phyloP scores from a whole-genome alignment of 2,797 vertebrate species.

The Catharus ustulatus region DNA sequence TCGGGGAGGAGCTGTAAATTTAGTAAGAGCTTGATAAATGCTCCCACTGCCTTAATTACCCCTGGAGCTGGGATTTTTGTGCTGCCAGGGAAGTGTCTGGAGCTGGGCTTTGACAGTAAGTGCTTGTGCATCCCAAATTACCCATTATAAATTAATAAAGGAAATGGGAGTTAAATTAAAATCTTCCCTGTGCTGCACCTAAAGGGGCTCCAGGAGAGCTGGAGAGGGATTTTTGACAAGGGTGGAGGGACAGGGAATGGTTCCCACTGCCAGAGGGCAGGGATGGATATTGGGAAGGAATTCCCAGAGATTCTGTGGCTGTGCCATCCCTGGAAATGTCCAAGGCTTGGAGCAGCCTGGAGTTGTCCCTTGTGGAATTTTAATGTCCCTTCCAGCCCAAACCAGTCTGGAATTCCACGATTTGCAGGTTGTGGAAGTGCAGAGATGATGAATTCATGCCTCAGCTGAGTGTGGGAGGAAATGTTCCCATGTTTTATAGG shows the following conservation, averaged over 20 bases:
- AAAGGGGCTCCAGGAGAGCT: background rate
- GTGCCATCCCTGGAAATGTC: background rate
- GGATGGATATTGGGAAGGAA: background rate
- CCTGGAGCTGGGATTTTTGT: background rate
- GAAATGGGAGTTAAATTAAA: background rate
- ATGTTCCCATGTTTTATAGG: background rate
- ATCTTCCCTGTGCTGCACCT: background rate
- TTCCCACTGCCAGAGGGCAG: background rate
- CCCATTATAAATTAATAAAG: conserved; percentile 21
- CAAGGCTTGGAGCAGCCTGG: rapidly evolving
- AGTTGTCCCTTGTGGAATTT: background rate
- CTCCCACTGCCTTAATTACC: background rate
- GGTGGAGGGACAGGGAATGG: background rate
- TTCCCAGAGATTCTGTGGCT: background rate
- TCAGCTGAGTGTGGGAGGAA: background rate
- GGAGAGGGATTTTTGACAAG: background rate
- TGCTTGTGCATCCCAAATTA: background rate
- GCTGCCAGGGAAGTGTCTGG: background rate
- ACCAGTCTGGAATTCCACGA: background rate
- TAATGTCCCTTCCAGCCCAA: background rate
- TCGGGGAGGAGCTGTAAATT: background rate
- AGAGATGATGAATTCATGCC: background rate
- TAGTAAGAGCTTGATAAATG: background rate
- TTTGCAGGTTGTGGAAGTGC: background rate
- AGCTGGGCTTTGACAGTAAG: background rate